Percentiles rank a stretch among this genome's conserved stretches.
Evolutionary conservation across 2,888 invertebrate species (phyloP).

Genomic region (Entomobrya proxima): DNA sequence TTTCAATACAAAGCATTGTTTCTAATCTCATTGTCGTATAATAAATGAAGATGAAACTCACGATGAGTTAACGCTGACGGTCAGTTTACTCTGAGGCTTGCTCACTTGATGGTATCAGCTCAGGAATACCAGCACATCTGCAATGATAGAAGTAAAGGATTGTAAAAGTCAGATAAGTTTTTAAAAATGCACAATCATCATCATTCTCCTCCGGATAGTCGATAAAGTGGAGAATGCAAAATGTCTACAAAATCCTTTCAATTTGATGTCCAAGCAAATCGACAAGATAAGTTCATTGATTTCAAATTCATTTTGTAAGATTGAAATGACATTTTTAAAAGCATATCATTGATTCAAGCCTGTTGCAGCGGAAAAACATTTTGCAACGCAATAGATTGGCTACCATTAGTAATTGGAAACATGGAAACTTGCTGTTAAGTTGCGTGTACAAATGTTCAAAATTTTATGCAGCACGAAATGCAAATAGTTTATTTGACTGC

Average conservation of each 20-base stretch:
- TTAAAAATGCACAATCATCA: not conserved
- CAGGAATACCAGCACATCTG: not conserved
- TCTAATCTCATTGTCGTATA: not conserved
- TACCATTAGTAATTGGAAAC: no score
- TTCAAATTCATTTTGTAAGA: constrained; percentile 25
- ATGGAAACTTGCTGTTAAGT: no score
- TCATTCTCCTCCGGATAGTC: not conserved
- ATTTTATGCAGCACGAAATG: not conserved
- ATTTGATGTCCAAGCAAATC: not conserved
- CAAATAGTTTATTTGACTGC: not conserved
- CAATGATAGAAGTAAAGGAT: constrained; percentile 12
- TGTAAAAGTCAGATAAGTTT: not conserved
- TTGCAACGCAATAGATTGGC: no score
- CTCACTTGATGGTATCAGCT: not conserved
- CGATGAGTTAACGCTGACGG: not conserved
- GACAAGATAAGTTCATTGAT: constrained; percentile 29
- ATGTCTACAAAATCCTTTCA: not conserved
- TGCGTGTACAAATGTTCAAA: not conserved
- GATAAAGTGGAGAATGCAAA: not conserved
- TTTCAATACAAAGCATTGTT: not conserved
- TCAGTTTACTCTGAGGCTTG: not conserved
- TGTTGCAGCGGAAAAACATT: no score
- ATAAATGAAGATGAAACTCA: not conserved
- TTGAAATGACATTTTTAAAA: not conserved
- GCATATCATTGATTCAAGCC: no score